These are phyloP conservation scores for Siniperca undulata DNA, from an alignment of 2,797 vertebrate species.

Conservation along the genomic window DNA sequence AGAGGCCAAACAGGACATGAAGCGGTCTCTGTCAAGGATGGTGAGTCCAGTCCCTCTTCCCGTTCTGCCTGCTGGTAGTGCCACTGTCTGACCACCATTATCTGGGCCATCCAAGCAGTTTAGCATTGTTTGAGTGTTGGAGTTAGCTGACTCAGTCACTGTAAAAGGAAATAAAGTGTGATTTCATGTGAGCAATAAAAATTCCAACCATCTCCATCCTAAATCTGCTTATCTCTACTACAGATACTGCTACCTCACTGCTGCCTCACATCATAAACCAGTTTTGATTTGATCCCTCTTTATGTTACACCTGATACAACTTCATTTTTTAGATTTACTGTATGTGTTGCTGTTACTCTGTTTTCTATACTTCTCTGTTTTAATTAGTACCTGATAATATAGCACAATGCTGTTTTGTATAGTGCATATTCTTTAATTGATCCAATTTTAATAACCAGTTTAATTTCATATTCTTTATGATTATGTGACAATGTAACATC, in stretches of 20 bases:
- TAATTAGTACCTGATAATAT: background rate
- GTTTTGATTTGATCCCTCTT: background rate
- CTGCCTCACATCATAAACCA: background rate
- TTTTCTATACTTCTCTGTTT: background rate
- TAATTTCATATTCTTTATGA: background rate
- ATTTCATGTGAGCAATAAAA: conserved; percentile 20
- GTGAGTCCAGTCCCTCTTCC: background rate
- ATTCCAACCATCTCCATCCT: conserved; percentile 7
- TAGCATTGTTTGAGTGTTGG: background rate
- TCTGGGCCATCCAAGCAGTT: background rate
- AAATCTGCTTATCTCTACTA: conserved; percentile 25
- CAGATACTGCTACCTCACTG: background rate
- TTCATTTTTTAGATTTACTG: background rate
- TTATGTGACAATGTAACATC: background rate
- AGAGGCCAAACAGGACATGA: conserved; percentile 32
- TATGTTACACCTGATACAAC: background rate
- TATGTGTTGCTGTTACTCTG: background rate
- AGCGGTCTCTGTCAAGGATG: conserved; percentile 14
- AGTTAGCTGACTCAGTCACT: conserved; percentile 44
- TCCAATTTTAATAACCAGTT: background rate
- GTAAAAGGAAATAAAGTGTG: conserved; percentile 40
- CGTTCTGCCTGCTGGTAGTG: conserved; percentile 12
- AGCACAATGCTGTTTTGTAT: background rate
- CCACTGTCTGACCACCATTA: conserved; percentile 14
- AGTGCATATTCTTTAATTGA: background rate